Evolutionary conservation across 2,888 invertebrate genomes (phyloP).

Genomic region (Cheilosia scutellata): DNA sequence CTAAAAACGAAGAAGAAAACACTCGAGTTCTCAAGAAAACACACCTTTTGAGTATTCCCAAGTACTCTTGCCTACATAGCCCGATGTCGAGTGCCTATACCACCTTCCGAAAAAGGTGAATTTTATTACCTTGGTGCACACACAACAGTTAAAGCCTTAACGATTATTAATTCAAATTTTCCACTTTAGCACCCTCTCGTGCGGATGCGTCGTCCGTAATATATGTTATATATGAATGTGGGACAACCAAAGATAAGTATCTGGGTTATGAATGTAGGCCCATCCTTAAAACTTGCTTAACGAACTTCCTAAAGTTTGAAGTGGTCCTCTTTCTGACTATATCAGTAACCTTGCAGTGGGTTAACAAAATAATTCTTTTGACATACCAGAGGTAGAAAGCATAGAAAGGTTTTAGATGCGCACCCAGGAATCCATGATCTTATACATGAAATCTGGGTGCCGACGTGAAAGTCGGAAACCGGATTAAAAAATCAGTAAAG

Average conservation of each 20-base stretch:
- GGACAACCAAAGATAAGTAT: slow-evolving; percentile 61
- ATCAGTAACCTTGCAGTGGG: slow-evolving; percentile 36
- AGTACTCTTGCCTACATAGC: slow-evolving; percentile 56
- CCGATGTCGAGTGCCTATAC: slow-evolving; percentile 20
- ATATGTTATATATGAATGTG: slow-evolving; percentile 34
- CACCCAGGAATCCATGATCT: slow-evolving; percentile 2
- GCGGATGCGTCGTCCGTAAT: slow-evolving; percentile 13
- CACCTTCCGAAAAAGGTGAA: slow-evolving; percentile 51
- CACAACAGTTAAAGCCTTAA: slow-evolving; percentile 66
- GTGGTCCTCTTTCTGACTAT: background rate
- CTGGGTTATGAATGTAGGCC: slow-evolving; percentile 52
- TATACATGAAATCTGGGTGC: slow-evolving; percentile 13
- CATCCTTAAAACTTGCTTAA: slow-evolving; percentile 51
- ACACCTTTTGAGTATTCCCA: slow-evolving; percentile 48
- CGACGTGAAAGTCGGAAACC: slow-evolving; percentile 12
- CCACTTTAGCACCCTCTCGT: slow-evolving; percentile 50
- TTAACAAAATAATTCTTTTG: slow-evolving; percentile 37
- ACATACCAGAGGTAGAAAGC: slow-evolving; percentile 1
- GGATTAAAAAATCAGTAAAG: slow-evolving; percentile 34
- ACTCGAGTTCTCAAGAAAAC: slow-evolving; percentile 22
- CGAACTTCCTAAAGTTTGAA: slow-evolving; percentile 40
- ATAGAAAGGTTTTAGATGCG: slow-evolving; percentile 1
- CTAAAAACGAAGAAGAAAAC: slow-evolving; percentile 3
- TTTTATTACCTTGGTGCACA: slow-evolving; percentile 65
- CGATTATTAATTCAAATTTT: slow-evolving; percentile 75